Conservation (phyloP, 2,113 vertebrate species). For the Nipponia nippon region DNA sequence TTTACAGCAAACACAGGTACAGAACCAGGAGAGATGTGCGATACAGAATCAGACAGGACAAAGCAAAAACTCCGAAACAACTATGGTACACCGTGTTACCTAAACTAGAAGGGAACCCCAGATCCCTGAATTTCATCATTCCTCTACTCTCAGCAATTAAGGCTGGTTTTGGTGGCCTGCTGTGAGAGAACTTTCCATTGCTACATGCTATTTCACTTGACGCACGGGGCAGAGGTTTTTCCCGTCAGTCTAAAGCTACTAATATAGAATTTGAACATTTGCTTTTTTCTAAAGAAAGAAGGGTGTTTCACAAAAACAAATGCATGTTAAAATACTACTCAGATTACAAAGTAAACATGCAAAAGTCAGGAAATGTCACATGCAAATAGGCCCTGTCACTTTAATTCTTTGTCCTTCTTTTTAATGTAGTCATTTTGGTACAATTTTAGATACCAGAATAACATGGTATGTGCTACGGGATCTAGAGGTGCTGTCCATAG, state of each 20-base stretch:
- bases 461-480: background rate
- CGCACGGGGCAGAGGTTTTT: background rate
- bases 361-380: background rate
- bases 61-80: background rate
- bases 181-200: background rate
- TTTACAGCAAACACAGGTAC: background rate
- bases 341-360: background rate
- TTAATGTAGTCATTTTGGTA: background rate
- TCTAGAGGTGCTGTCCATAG: background rate
- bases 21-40: background rate
- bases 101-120: background rate
- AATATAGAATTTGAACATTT: background rate
- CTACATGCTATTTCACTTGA: background rate
- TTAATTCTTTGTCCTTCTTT: background rate
- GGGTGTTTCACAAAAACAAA: background rate
- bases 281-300: background rate
- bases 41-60: background rate
- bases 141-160: background rate
- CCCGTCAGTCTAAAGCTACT: background rate
- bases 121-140: background rate
- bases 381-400: background rate
- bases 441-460: background rate
- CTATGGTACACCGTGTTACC: background rate
- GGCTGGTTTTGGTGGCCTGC: background rate
- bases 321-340: background rate